Percentiles rank a stretch among this genome's conserved stretches.
Evolutionary conservation across 2,113 vertebrate species (phyloP).

Genomic region (Gobius niger): DNA sequence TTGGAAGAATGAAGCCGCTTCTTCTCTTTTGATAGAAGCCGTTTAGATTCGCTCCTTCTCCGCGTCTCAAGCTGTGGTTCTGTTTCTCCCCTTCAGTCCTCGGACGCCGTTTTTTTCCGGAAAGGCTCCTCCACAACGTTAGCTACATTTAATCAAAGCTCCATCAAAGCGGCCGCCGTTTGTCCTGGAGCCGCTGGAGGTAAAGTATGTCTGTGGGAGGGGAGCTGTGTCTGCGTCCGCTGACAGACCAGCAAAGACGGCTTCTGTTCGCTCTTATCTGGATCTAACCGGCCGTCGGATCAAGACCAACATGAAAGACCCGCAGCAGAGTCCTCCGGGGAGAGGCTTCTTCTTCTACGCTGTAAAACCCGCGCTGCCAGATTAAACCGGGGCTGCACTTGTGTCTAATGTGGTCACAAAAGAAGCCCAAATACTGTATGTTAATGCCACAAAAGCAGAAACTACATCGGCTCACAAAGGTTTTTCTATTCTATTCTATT

Average conservation of each 20-base stretch:
- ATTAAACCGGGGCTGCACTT: too few relatives aligned
- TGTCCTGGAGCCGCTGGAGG: constrained; percentile 71
- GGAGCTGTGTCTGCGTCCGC: constrained; percentile 58
- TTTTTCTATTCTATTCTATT: too few relatives aligned
- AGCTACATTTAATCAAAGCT: constrained; percentile 82
- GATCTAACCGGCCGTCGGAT: constrained; percentile 78
- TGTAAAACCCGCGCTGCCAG: too few relatives aligned
- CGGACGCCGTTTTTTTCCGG: constrained; percentile 25
- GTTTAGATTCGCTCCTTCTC: too few relatives aligned
- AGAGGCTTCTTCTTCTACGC: too few relatives aligned
- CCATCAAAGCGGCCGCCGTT: constrained; percentile 78
- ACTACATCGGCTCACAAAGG: too few relatives aligned
- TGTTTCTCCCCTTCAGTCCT: background rate
- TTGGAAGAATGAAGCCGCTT: too few relatives aligned
- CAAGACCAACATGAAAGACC: constrained; percentile 76
- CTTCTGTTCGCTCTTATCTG: constrained; percentile 82
- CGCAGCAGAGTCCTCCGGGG: constrained; percentile 18
- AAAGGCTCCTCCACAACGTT: constrained; percentile 71
- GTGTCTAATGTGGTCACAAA: too few relatives aligned
- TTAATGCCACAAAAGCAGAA: too few relatives aligned
- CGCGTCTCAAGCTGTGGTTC: too few relatives aligned
- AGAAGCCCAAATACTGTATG: too few relatives aligned
- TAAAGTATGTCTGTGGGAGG: constrained; percentile 75
- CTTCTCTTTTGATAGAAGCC: too few relatives aligned
- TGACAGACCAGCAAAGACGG: constrained; percentile 77